Percentiles rank a stretch among this genome's conserved stretches.
Conservation (phyloP, 1,140 invertebrate species). For the Eubasilissa regina region DNA sequence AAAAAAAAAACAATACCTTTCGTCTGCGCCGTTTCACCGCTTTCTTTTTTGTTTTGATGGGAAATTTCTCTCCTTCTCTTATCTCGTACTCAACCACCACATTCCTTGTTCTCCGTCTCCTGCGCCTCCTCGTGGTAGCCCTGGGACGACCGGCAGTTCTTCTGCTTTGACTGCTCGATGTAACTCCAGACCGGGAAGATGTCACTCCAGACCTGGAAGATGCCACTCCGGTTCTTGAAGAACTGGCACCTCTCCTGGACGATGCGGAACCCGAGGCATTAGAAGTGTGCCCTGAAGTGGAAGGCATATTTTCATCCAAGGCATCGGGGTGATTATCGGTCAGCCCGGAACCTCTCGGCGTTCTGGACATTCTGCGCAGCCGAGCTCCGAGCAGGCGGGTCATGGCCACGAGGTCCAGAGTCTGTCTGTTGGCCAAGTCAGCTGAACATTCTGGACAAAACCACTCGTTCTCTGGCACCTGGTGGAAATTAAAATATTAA, state of each 20-base stretch:
- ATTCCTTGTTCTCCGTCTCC: slow-evolving; percentile 66
- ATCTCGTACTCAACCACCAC: slow-evolving; percentile 73
- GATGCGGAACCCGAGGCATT: neutral
- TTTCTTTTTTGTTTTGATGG: slow-evolving; percentile 68
- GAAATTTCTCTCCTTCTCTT: slow-evolving; percentile 73
- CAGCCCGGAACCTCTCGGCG: slow-evolving; percentile 12
- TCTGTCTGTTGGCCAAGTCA: neutral
- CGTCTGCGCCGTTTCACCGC: slow-evolving; percentile 67
- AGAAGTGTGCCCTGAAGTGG: slow-evolving; percentile 52
- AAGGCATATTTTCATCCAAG: slow-evolving; percentile 30
- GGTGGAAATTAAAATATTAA: neutral
- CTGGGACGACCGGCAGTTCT: neutral
- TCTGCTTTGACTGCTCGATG: neutral
- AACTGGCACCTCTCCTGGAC: slow-evolving; percentile 14
- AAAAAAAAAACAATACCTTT: slow-evolving; percentile 62
- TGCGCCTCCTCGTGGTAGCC: slow-evolving; percentile 52
- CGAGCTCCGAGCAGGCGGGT: slow-evolving; percentile 7
- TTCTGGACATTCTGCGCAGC: slow-evolving; percentile 62
- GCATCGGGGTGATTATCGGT: slow-evolving; percentile 12
- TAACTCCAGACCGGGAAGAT: slow-evolving; percentile 4
- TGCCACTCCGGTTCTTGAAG: neutral
- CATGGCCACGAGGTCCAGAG: slow-evolving; percentile 10
- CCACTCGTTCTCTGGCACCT: slow-evolving; percentile 82
- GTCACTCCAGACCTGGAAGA: slow-evolving; percentile 45
- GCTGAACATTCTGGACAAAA: slow-evolving; percentile 84